phyloP scores from a whole-genome alignment of 1,140 invertebrate species.

The Drosophila subpulchrella region DNA sequence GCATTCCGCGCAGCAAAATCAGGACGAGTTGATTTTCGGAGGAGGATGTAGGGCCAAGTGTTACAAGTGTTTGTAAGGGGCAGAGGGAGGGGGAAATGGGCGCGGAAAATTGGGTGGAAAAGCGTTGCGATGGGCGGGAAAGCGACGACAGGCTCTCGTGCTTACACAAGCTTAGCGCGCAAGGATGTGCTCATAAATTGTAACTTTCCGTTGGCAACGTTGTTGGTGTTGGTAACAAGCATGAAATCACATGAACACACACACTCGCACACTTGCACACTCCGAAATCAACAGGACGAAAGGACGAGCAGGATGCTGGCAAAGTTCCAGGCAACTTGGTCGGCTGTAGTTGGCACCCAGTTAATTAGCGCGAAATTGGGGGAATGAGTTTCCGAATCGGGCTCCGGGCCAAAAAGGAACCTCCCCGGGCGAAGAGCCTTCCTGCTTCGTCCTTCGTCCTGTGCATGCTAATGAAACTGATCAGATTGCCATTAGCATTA shows the following conservation, averaged over 20 bases:
- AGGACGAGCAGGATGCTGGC: slow-evolving; percentile 41
- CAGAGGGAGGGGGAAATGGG: not conserved
- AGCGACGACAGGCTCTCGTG: slow-evolving; percentile 41
- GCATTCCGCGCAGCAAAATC: slow-evolving; percentile 51
- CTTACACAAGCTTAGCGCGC: slow-evolving; percentile 69
- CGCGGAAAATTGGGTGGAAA: not conserved
- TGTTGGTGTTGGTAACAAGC: slow-evolving; percentile 73
- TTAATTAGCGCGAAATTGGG: slow-evolving; percentile 80
- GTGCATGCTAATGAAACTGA: slow-evolving; percentile 78
- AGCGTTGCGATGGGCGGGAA: not conserved
- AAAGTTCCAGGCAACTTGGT: slow-evolving; percentile 70
- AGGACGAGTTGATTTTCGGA: slow-evolving; percentile 36
- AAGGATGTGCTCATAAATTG: slow-evolving; percentile 80
- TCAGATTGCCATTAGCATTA: slow-evolving; percentile 65
- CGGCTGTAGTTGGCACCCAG: slow-evolving; percentile 72
- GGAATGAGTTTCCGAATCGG: slow-evolving; percentile 44
- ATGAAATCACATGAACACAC: slow-evolving; percentile 73
- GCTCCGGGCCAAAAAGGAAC: not conserved
- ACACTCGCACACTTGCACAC: slow-evolving; percentile 7
- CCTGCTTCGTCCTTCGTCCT: slow-evolving; percentile 36
- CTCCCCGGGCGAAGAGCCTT: not conserved
- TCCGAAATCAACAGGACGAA: not conserved
- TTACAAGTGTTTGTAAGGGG: slow-evolving; percentile 67
- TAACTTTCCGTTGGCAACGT: slow-evolving; percentile 56
- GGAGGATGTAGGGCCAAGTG: slow-evolving; percentile 66